Evolutionary conservation across 2,113 vertebrate genomes (phyloP), one percentile per base, ranked within the genome.

Genomic region (Anolis sagrei): DNA sequence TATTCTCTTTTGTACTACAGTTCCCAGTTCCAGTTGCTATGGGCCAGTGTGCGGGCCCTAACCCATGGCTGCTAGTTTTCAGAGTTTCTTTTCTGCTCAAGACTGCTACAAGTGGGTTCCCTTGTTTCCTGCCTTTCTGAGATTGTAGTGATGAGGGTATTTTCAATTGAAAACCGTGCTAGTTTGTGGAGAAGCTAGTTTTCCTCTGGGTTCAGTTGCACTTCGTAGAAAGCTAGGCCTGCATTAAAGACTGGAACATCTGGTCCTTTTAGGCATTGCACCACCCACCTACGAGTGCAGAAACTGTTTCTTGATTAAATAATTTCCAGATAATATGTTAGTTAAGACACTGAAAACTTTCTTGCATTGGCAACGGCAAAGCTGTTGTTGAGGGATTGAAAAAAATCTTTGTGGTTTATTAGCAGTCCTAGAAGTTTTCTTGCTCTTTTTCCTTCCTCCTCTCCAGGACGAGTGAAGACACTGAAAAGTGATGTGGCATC

Each of bases 381-480:
- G 21, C 83, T 80, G 84, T 86, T 86, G 78, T 64, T 79, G 54
- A n/a, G n/a, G n/a, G n/a, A n/a, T n/a, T n/a, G n/a, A n/a, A n/a
- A n/a, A n/a, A n/a, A 75, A 80, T 49, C 11, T n/a, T 72, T 29
- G 77, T 32, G n/a, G 64, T 80, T 85, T 73, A 36, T 64, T 73
- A 69, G 39, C 54, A 74, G 54, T 39, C 13, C 21, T 74, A 29
- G 25, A 34, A 18, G 16, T 1, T 87, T 68, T 68, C 76, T 89
- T n/a, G 0, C 0, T 86, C 44, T 91, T 79, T 62, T 0, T 90
- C 86, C 19, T 19, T 23, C 54, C n/a, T 10, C 27, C 49, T 49
- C 39, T 18, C 82, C 83, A 89, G 90, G 86, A 87, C 64, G 27
- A 18, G 4, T 44, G 32, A 82, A 25, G 85, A 86, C 34, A 0